Evolutionary conservation across 2,888 invertebrate species (phyloP).

Genomic region (Drosophila borealis): DNA sequence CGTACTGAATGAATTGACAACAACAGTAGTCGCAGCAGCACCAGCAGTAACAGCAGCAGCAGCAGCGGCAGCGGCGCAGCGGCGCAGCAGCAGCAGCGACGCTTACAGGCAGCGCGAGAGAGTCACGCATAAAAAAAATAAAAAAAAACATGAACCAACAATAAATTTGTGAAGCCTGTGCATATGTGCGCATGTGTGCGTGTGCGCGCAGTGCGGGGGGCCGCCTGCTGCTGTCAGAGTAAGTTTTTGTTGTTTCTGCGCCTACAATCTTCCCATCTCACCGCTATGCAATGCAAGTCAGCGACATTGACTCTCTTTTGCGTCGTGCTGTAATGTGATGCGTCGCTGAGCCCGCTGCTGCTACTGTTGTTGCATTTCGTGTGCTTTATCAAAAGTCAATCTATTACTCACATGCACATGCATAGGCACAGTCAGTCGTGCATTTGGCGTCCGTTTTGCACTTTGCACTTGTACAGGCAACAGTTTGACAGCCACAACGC

Average conservation of each 20-base stretch:
- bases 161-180: conserved; percentile 12
- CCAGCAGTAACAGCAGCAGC: conserved; percentile 41
- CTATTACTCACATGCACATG: conserved; percentile 18
- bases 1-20: conserved; percentile 76
- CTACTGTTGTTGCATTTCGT: conserved; percentile 27
- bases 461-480: conserved; percentile 39
- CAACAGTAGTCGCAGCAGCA: conserved; percentile 50
- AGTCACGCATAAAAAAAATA: conserved; percentile 46
- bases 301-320: conserved; percentile 51
- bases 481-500: conserved; percentile 24
- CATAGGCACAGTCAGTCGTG: conserved; percentile 12
- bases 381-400: conserved; percentile 44
- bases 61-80: conserved; percentile 33
- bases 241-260: conserved; percentile 1
- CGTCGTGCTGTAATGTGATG: conserved; percentile 30
- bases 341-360: conserved; percentile 12
- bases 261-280: not conserved
- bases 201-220: conserved; percentile 7
- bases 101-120: conserved; percentile 41
- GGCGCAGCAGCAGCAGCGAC: conserved; percentile 39
- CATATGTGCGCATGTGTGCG: conserved; percentile 17
- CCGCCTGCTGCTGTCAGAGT: conserved; percentile 1
- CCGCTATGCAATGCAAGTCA: conserved; percentile 28
- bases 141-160: conserved; percentile 17
- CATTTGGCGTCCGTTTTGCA: conserved; percentile 31